Conservation (phyloP, 1,140 invertebrate genomes). For the Nymphalis io region DNA sequence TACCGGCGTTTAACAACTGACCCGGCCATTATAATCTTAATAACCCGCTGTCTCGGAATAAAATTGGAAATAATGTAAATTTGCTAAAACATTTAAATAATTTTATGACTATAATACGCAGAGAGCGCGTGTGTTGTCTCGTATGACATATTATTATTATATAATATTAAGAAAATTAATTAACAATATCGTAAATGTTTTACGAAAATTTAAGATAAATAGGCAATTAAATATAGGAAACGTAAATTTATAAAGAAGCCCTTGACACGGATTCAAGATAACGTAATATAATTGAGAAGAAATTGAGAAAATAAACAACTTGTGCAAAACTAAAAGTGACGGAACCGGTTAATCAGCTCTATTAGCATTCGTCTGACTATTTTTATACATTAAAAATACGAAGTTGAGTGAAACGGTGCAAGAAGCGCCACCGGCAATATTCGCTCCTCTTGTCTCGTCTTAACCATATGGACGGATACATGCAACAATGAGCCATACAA, state of each 20-base stretch:
- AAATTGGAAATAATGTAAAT: slow-evolving; percentile 46
- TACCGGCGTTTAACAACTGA: slow-evolving; percentile 65
- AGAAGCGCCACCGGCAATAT: slow-evolving; percentile 34
- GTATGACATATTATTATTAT: no score
- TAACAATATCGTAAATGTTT: background rate
- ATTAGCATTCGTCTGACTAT: slow-evolving; percentile 22
- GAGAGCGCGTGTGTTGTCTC: background rate
- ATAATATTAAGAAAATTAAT: background rate
- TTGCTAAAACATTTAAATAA: slow-evolving; percentile 40
- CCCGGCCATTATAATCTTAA: slow-evolving; percentile 62
- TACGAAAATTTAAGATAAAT: background rate
- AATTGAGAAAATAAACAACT: slow-evolving; percentile 10
- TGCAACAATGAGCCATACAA: slow-evolving; percentile 76
- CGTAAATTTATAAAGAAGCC: background rate
- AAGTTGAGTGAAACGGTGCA: slow-evolving; percentile 34
- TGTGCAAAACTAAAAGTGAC: slow-evolving; percentile 29
- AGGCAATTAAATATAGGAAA: background rate
- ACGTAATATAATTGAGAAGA: slow-evolving; percentile 3
- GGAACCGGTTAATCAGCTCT: slow-evolving; percentile 28
- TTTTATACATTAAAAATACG: slow-evolving; percentile 22
- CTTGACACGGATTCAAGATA: background rate
- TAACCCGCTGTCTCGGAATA: slow-evolving; percentile 48
- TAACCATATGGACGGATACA: slow-evolving; percentile 65
- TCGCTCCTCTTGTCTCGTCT: slow-evolving; percentile 25
- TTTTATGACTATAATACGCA: slow-evolving; percentile 9